Evolutionary conservation across 2,797 vertebrate genomes (phyloP).

Genomic region (Chrosomus eos): DNA sequence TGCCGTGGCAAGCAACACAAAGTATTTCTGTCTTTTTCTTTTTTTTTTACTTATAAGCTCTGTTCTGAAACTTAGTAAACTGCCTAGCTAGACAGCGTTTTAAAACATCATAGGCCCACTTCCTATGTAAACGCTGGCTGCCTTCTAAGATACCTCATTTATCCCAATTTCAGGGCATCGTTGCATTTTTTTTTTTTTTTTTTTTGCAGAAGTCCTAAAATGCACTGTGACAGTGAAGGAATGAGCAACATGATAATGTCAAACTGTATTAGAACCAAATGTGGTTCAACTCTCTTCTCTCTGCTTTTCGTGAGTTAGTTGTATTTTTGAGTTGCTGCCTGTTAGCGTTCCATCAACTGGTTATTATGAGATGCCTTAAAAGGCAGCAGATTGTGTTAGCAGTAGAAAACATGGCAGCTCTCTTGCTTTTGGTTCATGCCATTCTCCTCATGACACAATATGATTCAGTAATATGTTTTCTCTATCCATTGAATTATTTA

Average conservation of each 20-base stretch:
- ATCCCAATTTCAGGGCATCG: not conserved
- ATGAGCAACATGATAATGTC: not conserved
- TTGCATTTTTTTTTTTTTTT: not conserved
- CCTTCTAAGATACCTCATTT: not conserved
- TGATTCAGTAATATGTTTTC: slow-evolving; percentile 29
- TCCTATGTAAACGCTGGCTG: not conserved
- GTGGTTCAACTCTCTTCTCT: not conserved
- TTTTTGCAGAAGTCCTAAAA: not conserved
- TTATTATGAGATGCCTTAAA: not conserved
- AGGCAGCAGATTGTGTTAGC: not conserved
- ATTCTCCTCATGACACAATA: slow-evolving; percentile 4
- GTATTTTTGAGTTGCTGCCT: not conserved
- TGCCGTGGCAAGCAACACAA: not conserved
- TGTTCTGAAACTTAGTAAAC: not conserved
- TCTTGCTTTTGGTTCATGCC: slow-evolving; percentile 1
- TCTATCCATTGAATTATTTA: slow-evolving; percentile 35
- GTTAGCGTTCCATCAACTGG: not conserved
- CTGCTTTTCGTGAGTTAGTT: not conserved
- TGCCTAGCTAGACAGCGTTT: not conserved
- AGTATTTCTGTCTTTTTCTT: not conserved
- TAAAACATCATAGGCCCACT: not conserved
- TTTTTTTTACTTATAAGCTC: not conserved
- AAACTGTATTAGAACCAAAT: not conserved
- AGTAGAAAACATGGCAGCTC: not conserved
- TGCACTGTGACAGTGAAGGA: not conserved